phyloP scores from a whole-genome alignment of 2,797 vertebrate species.

The Adrianichthys oophorus region DNA sequence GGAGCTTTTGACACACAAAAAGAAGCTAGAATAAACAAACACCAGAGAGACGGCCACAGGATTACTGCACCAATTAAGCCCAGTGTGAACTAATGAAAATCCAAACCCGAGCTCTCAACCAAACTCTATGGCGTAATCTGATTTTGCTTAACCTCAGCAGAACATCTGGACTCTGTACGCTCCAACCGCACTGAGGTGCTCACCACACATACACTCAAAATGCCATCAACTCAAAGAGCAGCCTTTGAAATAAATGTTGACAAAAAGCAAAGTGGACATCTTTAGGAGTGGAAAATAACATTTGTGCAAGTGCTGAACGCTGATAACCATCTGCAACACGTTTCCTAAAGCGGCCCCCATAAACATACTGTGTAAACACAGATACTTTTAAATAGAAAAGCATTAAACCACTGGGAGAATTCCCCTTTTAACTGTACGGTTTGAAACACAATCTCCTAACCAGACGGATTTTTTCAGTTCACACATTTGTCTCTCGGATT shows the following conservation, averaged over 20 bases:
- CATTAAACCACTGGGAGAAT: slow-evolving; percentile 29
- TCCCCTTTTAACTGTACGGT: slow-evolving; percentile 41
- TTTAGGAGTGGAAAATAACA: slow-evolving; percentile 73
- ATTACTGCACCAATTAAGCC: slow-evolving; percentile 65
- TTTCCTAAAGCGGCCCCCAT: slow-evolving; percentile 72
- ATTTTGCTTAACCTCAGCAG: slow-evolving; percentile 46
- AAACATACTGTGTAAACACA: slow-evolving; percentile 73
- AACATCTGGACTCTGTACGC: slow-evolving; percentile 56
- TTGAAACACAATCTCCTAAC: slow-evolving; percentile 23
- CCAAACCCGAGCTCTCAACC: slow-evolving; percentile 52
- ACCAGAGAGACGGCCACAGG: slow-evolving; percentile 62
- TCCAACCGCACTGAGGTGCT: slow-evolving; percentile 39
- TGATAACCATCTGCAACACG: slow-evolving; percentile 60
- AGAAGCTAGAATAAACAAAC: slow-evolving; percentile 56
- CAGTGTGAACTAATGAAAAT: slow-evolving; percentile 64
- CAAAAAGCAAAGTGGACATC: slow-evolving; percentile 62
- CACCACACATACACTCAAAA: slow-evolving; percentile 46
- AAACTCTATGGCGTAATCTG: slow-evolving; percentile 51
- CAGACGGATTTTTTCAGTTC: slow-evolving; percentile 44
- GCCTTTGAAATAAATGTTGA: slow-evolving; percentile 62
- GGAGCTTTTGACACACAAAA: slow-evolving; percentile 12
- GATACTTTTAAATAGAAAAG: slow-evolving; percentile 49
- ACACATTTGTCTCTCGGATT: slow-evolving; percentile 23
- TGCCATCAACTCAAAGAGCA: slow-evolving; percentile 63
- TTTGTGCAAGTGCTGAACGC: slow-evolving; percentile 63